These are phyloP conservation scores for Sylvia atricapilla DNA, from an alignment of 2,113 vertebrate species.

Conservation along the genomic window DNA sequence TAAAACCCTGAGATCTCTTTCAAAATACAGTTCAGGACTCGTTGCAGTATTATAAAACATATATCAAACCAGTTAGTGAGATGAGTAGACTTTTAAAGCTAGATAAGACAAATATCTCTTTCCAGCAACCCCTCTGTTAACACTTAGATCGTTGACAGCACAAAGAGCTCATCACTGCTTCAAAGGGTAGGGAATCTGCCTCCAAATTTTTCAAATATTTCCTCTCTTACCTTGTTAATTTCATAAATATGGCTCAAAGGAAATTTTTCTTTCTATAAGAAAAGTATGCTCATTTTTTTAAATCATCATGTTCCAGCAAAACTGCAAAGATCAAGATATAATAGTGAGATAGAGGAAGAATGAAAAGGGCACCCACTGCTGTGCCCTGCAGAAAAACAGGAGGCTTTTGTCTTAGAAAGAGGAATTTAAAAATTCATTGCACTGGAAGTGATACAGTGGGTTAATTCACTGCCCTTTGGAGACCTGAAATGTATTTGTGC, in stretches of 20 bases:
- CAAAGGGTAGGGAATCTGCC: background rate
- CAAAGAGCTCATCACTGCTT: background rate
- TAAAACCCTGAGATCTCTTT: background rate
- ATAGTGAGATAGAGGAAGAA: slow-evolving; percentile 2
- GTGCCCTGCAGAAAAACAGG: slow-evolving; percentile 18
- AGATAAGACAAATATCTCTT: background rate
- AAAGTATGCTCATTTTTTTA: background rate
- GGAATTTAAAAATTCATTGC: slow-evolving; percentile 18
- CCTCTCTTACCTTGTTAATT: background rate
- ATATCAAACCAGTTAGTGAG: background rate
- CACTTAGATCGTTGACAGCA: background rate
- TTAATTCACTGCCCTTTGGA: slow-evolving; percentile 16
- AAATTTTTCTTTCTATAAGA: background rate
- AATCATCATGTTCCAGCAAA: background rate
- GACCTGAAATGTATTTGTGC: background rate
- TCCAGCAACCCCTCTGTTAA: background rate
- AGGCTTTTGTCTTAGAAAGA: slow-evolving; percentile 50
- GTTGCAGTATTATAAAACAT: background rate
- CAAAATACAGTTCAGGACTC: background rate
- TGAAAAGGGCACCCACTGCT: background rate
- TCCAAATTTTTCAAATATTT: slow-evolving; percentile 16
- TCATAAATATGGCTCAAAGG: slow-evolving; percentile 11
- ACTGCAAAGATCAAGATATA: slow-evolving; percentile 36
- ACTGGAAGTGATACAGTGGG: slow-evolving; percentile 9
- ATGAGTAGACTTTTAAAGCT: background rate